These are phyloP conservation scores for Rhagoletis pomonella DNA, from an alignment of 1,140 invertebrate genomes.

Conservation along the genomic window DNA sequence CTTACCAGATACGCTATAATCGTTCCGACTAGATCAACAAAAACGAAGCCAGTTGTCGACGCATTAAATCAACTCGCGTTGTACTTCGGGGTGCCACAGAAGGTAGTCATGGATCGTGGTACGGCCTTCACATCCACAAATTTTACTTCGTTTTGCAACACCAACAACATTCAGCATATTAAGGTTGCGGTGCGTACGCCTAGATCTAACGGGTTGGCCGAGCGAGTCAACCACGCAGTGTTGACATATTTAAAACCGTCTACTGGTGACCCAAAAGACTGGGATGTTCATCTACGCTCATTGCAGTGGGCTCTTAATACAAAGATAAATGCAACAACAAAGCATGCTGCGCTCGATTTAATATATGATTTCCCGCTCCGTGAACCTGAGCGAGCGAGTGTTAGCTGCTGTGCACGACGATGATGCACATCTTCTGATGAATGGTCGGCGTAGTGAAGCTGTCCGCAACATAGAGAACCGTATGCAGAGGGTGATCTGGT, in stretches of 20 bases:
- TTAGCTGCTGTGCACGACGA: no score
- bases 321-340: no score
- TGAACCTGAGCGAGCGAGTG: no score
- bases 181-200: slow-evolving; percentile 53
- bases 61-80: slow-evolving; percentile 13
- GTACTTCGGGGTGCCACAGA: slow-evolving; percentile 48
- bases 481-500: no score
- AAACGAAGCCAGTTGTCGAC: no score
- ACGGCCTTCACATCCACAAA: slow-evolving; percentile 44
- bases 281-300: slow-evolving; percentile 58
- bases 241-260: slow-evolving; percentile 52
- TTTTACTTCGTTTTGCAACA: slow-evolving; percentile 43
- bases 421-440: no score
- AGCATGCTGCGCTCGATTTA: no score
- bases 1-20: slow-evolving; percentile 49
- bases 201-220: slow-evolving; percentile 59
- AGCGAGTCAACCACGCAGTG: slow-evolving; percentile 60
- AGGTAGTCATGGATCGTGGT: slow-evolving; percentile 35
- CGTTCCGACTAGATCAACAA: slow-evolving; percentile 55
- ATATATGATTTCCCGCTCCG: no score
- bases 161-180: slow-evolving; percentile 41
- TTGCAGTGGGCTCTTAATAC: no score
- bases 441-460: no score
- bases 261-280: slow-evolving; percentile 52
- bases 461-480: no score